Evolutionary conservation across 2,113 vertebrate species (phyloP).

Genomic region (Crotalus tigris): DNA sequence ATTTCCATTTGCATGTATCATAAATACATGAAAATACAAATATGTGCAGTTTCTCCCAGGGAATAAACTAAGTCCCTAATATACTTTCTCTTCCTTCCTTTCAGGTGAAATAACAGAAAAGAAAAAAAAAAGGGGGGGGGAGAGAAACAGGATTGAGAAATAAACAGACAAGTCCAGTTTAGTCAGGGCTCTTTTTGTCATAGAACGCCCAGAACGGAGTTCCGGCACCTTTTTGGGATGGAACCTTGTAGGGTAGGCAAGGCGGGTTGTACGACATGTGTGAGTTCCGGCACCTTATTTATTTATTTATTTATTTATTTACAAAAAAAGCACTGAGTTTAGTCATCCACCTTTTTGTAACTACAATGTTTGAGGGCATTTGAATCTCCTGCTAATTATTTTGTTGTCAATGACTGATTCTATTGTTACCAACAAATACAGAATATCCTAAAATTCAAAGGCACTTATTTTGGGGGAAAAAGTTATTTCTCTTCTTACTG

Average conservation of each 20-base stretch:
- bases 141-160: neutral
- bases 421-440: neutral
- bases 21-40: neutral
- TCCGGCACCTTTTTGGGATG: too few species aligned
- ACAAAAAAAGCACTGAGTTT: neutral
- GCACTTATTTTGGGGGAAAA: rapidly evolving
- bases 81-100: neutral
- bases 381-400: neutral
- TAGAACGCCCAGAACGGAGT: too few species aligned
- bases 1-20: neutral
- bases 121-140: rapidly evolving
- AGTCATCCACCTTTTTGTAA: neutral
- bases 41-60: neutral
- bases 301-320: too few species aligned
- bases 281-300: too few species aligned
- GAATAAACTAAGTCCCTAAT: neutral
- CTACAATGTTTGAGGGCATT: neutral
- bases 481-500: neutral
- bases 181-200: neutral
- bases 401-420: neutral
- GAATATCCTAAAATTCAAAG: neutral
- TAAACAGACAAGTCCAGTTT: neutral
- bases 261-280: too few species aligned
- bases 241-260: too few species aligned
- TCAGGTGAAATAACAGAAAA: neutral